Base-by-base conservation (phyloP, 2,113 vertebrate species). In the Aplodontia rufa region DNA sequence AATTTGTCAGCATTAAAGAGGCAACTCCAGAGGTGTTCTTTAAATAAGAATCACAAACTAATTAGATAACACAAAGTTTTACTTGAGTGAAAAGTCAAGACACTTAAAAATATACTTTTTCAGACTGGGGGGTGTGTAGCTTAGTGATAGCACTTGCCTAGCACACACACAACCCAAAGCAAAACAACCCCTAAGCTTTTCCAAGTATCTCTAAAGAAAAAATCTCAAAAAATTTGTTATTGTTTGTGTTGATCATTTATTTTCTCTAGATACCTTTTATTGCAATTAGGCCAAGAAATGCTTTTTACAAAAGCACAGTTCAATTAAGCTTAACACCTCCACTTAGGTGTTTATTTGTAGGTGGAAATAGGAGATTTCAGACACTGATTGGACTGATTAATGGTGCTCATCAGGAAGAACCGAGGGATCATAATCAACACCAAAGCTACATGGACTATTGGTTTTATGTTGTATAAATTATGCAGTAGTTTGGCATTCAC, bases 391-490 rank as follows among this genome's bases (percentile, higher is more conserved):
- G 90, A 32, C 88, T 96, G 90, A 97, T 90, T 96, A 93, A 97
- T 94, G 92, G 69, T 0, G 1, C 53, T 92, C 84, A 79, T 90
- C 66, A 80, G 95, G 40, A 81, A 80, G 81, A 84, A 96, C 76
- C 92, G 81, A 72, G 62, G 90, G 72, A 79, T 95, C 85, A 64
- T 95, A 97, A 97, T 96, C 96, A 97, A 96, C 55, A 86, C 78
- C 42, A 14, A 90, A 94, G 71, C 76, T 55, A 62, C 91, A 95
- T 86, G 95, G 97, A 91, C 93, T 96, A 62, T 85, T 97, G 94
- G 87, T 92, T 97, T 97, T 96, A 92, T 96, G 90, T 62, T 93
- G 40, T 62, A 75, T 97, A 94, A 97, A 96, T 97, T 97, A 97
- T 97, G 88, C 89, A 96, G 92, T 92, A 96, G 24, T 78, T 93